Conservation (phyloP, 30 jellyfish, hydroid and myxozoan genomes). For the Clytia hemisphaerica region DNA sequence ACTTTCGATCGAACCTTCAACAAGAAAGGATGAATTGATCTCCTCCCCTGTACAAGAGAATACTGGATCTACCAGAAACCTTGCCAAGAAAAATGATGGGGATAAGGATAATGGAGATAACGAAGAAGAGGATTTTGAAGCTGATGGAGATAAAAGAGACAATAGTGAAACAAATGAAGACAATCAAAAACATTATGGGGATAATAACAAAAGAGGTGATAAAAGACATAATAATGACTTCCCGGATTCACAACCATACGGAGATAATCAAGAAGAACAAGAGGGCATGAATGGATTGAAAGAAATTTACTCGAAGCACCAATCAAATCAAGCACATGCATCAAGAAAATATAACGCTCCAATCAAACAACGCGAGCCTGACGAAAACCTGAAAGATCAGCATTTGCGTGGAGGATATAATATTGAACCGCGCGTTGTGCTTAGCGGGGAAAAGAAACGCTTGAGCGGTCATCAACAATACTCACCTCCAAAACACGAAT, state of each 20-base stretch:
- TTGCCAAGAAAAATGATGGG: constrained; percentile 17
- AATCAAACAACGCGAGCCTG: too few species aligned
- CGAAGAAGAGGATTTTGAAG: constrained; percentile 24
- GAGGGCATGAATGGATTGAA: neutral
- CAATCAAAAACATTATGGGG: neutral
- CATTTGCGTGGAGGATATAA: too few species aligned
- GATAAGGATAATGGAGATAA: constrained; percentile 3
- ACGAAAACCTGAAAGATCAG: too few species aligned
- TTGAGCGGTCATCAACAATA: too few species aligned
- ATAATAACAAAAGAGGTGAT: constrained; percentile 7
- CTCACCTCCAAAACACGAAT: neutral
- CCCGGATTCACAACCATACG: neutral
- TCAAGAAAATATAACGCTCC: too few species aligned
- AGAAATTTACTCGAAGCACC: constrained; percentile 1
- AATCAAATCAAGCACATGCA: too few species aligned
- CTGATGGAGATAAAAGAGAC: constrained; percentile 13
- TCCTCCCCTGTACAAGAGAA: too few species aligned
- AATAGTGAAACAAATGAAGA: constrained; percentile 8
- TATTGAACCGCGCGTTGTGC: too few species aligned
- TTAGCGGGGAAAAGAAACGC: too few species aligned
- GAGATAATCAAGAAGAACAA: neutral
- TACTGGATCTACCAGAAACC: constrained; percentile 23
- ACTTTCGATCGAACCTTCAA: too few species aligned
- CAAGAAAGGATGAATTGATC: too few species aligned
- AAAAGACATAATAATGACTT: neutral